phyloP scores from a whole-genome alignment of 2,113 vertebrate genomes.

The Tyrannus savana region DNA sequence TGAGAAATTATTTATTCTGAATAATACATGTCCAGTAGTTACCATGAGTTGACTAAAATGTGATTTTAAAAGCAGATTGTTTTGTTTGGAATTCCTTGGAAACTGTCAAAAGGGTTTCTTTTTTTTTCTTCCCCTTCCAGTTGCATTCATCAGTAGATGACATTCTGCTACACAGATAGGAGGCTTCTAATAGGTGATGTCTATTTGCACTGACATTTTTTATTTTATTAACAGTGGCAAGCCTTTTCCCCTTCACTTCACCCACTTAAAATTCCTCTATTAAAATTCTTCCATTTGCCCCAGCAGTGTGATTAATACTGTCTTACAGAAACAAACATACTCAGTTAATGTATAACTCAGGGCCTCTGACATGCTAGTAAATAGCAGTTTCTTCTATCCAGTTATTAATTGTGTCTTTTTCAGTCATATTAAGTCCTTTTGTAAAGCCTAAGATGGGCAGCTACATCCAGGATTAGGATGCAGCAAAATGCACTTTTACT shows the following conservation, averaged over 20 bases:
- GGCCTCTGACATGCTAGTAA: neutral
- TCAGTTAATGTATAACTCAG: neutral
- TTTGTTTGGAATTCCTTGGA: neutral
- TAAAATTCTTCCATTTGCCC: neutral
- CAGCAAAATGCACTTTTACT: neutral
- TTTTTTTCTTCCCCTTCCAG: neutral
- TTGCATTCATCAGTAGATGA: neutral
- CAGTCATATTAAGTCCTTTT: neutral
- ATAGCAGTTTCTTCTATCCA: neutral
- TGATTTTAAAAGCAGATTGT: neutral
- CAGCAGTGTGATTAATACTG: neutral
- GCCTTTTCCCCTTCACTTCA: neutral
- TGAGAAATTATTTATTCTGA: neutral
- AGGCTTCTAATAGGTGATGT: neutral
- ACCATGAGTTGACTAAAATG: neutral
- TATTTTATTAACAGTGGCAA: slow-evolving; percentile 1
- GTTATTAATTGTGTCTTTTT: neutral
- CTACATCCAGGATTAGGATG: neutral
- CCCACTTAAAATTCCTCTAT: neutral
- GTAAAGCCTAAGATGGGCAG: neutral
- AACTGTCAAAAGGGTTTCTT: neutral
- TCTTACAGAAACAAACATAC: neutral
- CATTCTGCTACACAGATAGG: neutral
- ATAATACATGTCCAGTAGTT: neutral
- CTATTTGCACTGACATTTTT: slow-evolving; percentile 19